A percentile compares a stretch with the other conserved stretches of the same genome.
phyloP scores from a whole-genome alignment of 2,888 invertebrate genomes.

The Stenurella melanura region DNA sequence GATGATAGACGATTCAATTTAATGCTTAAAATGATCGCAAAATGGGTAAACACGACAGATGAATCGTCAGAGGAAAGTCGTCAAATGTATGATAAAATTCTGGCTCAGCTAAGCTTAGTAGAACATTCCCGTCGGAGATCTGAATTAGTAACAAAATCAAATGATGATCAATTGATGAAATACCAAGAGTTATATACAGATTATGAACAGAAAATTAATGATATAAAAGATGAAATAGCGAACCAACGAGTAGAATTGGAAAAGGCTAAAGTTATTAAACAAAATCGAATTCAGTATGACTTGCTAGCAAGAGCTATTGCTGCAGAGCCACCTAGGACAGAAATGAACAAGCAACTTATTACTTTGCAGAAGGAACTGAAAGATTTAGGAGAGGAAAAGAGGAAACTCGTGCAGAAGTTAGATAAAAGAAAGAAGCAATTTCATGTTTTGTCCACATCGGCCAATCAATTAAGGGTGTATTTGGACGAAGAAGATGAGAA shows the following conservation, averaged over 20 bases:
- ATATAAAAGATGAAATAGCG: constrained; percentile 87
- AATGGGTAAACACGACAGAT: constrained; percentile 84
- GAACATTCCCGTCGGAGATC: constrained; percentile 92
- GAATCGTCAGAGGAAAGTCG: constrained; percentile 82
- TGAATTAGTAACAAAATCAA: constrained; percentile 86
- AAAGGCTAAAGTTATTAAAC: constrained; percentile 89
- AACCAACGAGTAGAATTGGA: constrained; percentile 87
- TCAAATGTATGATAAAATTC: constrained; percentile 85
- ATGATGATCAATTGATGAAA: constrained; percentile 82
- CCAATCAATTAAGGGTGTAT: constrained; percentile 88
- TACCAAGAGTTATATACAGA: constrained; percentile 86
- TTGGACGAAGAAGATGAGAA: constrained; percentile 79
- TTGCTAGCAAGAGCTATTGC: constrained; percentile 92
- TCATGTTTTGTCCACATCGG: constrained; percentile 89
- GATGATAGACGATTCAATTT: constrained; percentile 94
- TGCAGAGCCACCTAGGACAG: constrained; percentile 91
- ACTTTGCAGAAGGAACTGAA: constrained; percentile 84
- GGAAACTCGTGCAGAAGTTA: constrained; percentile 84
- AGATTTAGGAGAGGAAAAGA: constrained; percentile 81
- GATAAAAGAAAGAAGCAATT: constrained; percentile 92
- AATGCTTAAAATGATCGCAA: constrained; percentile 87
- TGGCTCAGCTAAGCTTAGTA: constrained; percentile 89
- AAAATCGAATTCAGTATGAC: constrained; percentile 95
- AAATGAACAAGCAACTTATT: constrained; percentile 82
- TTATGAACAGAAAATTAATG: constrained; percentile 86